Conservation (phyloP, 1,140 invertebrate genomes). For the Drosophila setifemur region DNA sequence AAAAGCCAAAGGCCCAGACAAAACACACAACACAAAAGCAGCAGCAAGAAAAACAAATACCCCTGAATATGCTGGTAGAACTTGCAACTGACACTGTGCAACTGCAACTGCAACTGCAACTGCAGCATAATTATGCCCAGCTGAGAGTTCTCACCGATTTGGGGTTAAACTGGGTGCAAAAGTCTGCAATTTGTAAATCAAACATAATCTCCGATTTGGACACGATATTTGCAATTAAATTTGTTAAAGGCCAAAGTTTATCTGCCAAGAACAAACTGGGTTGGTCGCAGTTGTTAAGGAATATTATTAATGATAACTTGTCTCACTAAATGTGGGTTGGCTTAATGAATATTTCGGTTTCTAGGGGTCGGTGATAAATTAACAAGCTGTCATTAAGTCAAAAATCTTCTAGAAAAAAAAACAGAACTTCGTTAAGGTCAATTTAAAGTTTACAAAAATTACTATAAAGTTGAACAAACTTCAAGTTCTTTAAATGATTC, state of each 20-base stretch:
- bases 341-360: no score
- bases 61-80: slow-evolving; percentile 11
- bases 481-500: no score
- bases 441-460: no score
- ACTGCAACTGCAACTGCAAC: slow-evolving; percentile 25
- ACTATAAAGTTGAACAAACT: no score
- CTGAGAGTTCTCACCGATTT: slow-evolving; percentile 6
- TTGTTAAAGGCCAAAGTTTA: slow-evolving; percentile 31
- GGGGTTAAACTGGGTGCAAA: background rate
- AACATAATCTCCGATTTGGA: slow-evolving; percentile 30
- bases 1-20: slow-evolving; percentile 10
- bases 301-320: background rate
- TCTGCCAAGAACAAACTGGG: background rate
- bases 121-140: slow-evolving; percentile 67
- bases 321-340: no score
- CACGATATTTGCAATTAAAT: slow-evolving; percentile 4
- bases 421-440: background rate
- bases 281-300: slow-evolving; percentile 1
- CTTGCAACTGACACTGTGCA: slow-evolving; percentile 4
- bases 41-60: background rate
- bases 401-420: no score
- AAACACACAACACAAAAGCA: background rate
- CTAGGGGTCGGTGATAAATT: no score
- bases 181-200: slow-evolving; percentile 52
- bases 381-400: no score